Percentiles rank a stretch among this genome's conserved stretches.
These are phyloP conservation scores for Atta cephalotes DNA, from an alignment of 1,140 invertebrate species.

Conservation along the genomic window DNA sequence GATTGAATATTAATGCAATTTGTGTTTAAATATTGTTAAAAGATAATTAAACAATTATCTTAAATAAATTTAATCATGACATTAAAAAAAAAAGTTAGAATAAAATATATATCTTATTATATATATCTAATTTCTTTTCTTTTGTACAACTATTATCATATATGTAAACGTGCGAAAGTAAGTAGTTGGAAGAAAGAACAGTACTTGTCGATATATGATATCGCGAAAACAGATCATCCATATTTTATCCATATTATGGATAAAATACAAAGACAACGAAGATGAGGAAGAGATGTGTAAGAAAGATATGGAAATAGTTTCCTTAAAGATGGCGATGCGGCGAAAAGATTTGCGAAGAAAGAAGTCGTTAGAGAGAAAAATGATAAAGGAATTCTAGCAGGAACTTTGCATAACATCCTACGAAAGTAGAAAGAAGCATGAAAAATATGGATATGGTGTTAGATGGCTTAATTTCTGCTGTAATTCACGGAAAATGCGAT, in stretches of 20 bases:
- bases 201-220: conserved; percentile 26
- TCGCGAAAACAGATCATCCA: conserved; percentile 36
- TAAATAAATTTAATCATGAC: neutral
- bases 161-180: neutral
- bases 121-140: neutral
- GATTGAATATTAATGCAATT: neutral
- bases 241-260: neutral
- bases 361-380: conserved; percentile 49
- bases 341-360: conserved; percentile 19
- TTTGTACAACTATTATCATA: neutral
- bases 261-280: conserved; percentile 35
- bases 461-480: conserved; percentile 40
- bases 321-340: conserved; percentile 28
- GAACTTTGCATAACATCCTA: conserved; percentile 21
- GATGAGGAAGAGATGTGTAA: conserved; percentile 8
- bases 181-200: conserved; percentile 21
- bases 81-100: neutral
- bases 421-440: conserved; percentile 17
- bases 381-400: conserved; percentile 37
- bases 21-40: neutral
- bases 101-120: neutral
- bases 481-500: conserved; percentile 16
- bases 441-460: conserved; percentile 20
- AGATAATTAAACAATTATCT: conserved; percentile 16
- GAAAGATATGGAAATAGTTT: conserved; percentile 52